Conservation (phyloP, 2,888 invertebrate genomes). For the Saturnia japonica region DNA sequence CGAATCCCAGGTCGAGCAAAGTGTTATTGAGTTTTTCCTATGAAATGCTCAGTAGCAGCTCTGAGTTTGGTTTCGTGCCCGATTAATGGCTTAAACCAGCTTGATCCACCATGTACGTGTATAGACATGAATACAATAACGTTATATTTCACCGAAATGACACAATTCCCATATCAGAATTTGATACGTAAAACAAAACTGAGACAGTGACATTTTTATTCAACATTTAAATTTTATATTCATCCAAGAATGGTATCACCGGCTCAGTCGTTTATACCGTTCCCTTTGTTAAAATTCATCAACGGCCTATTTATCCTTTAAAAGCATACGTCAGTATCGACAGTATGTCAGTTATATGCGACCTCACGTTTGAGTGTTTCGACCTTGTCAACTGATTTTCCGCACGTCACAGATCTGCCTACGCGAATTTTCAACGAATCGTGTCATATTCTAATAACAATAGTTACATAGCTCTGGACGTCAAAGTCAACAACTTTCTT, state of each 20-base stretch:
- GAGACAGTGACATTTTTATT: not conserved
- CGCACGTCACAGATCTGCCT: conserved; percentile 45
- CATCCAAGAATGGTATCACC: not conserved
- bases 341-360: conserved; percentile 25
- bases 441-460: conserved; percentile 49
- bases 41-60: too few relatives aligned
- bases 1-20: too few relatives aligned
- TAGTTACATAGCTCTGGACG: conserved; percentile 40
- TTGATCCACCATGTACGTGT: not conserved
- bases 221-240: conserved; percentile 6
- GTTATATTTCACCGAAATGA: not conserved
- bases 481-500: conserved; percentile 40
- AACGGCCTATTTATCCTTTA: conserved; percentile 34
- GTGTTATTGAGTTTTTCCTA: too few relatives aligned
- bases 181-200: conserved; percentile 1
- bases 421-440: conserved; percentile 48
- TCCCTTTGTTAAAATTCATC: conserved; percentile 7
- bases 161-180: conserved; percentile 2
- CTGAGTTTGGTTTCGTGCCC: too few relatives aligned
- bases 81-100: too few relatives aligned
- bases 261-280: not conserved
- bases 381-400: conserved; percentile 49
- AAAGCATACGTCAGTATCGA: conserved; percentile 14
- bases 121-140: not conserved
- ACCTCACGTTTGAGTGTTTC: conserved; percentile 33